Evolutionary conservation across 2,113 vertebrate genomes (phyloP).

Genomic region (Cromileptes altivelis): DNA sequence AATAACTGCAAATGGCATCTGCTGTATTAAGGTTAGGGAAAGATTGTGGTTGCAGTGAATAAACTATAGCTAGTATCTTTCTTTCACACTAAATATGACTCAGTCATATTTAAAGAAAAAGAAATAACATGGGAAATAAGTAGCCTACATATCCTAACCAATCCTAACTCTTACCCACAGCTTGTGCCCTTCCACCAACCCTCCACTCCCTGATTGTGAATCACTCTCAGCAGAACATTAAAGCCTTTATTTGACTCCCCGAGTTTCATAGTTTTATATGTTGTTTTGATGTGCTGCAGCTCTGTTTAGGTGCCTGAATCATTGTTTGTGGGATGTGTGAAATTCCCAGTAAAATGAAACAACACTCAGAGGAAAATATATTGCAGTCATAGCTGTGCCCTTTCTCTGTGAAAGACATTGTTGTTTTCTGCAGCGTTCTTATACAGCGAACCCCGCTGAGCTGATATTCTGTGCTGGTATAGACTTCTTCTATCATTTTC

Average conservation of each 20-base stretch:
- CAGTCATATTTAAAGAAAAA: no score
- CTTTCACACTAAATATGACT: no score
- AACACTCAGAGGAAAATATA: conserved; percentile 1
- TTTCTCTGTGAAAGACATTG: neutral
- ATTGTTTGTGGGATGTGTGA: conserved; percentile 31
- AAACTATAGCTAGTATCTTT: no score
- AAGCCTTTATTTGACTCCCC: neutral
- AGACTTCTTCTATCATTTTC: conserved; percentile 6
- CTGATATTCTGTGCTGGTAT: neutral
- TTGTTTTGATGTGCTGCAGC: neutral
- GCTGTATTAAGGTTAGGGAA: no score
- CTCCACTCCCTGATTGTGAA: neutral
- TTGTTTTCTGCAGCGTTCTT: neutral
- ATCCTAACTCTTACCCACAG: neutral
- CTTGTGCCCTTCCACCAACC: neutral
- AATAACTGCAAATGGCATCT: no score
- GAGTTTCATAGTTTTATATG: neutral
- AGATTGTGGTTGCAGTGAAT: no score
- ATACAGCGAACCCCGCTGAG: neutral
- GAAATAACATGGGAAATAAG: neutral
- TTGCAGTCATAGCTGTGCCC: neutral
- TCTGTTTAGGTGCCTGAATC: conserved; percentile 23
- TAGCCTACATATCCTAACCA: neutral
- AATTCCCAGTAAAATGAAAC: conserved; percentile 10
- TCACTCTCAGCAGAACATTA: conserved; percentile 3